Conservation (phyloP, 1,140 invertebrate genomes). For the Drosophila prosaltans region DNA sequence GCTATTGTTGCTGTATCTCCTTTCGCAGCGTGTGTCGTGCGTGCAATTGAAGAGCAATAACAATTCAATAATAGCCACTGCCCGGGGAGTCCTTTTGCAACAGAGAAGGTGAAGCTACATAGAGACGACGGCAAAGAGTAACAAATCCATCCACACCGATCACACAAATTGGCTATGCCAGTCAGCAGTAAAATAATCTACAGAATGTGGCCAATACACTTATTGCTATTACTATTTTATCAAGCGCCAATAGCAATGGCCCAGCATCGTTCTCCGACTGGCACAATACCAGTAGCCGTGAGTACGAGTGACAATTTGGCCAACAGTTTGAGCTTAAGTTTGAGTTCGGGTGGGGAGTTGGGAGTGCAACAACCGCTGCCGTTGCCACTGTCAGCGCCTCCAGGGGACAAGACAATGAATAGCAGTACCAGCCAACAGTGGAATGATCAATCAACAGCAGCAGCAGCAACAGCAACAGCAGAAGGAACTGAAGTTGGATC, state of each 20-base stretch:
- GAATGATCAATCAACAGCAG: constrained; percentile 52
- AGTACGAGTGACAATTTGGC: constrained; percentile 49
- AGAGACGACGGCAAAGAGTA: too few relatives aligned
- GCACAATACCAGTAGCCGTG: constrained; percentile 28
- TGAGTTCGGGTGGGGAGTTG: constrained; percentile 28
- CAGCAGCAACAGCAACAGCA: constrained; percentile 30
- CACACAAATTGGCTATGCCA: constrained; percentile 47
- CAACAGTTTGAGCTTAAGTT: constrained; percentile 6
- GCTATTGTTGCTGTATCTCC: not conserved
- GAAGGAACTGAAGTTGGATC: constrained; percentile 6
- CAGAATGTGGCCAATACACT: constrained; percentile 49
- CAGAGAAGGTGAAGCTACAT: too few relatives aligned
- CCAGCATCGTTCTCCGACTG: constrained; percentile 26
- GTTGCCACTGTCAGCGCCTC: constrained; percentile 20
- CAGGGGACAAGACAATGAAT: constrained; percentile 52
- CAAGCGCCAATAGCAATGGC: constrained; percentile 27
- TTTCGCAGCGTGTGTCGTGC: constrained; percentile 9
- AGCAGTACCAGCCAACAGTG: constrained; percentile 36
- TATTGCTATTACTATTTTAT: constrained; percentile 10
- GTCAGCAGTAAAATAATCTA: constrained; percentile 41
- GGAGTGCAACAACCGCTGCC: constrained; percentile 33
- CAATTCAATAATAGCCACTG: constrained; percentile 46
- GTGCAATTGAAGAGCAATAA: constrained; percentile 17
- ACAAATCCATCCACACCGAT: constrained; percentile 10
- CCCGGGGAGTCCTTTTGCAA: constrained; percentile 12